Base-by-base conservation (phyloP, 2,113 vertebrate species). In the Stigmatopora argus region DNA sequence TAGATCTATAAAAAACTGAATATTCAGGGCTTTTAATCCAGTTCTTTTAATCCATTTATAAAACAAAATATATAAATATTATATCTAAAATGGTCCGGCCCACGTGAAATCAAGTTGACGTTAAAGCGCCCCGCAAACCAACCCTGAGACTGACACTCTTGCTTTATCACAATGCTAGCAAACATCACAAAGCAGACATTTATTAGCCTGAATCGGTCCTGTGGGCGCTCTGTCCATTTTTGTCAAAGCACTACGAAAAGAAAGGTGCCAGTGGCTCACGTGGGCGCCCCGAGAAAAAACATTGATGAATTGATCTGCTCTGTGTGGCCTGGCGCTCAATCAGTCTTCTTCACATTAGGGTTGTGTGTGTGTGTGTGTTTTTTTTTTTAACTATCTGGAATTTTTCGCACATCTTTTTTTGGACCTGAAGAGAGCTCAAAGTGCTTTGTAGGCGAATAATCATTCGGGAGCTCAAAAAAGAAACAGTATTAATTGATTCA, bases 231-330 rank as follows among this genome's bases (percentile, higher is more conserved):
- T 74, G 23, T 78, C 49, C 63, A 64, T 78, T 72, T 70, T 61
- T 34, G 21, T 69, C 71, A 72, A 35, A 41, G 58, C 41, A 55
- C 67, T 51, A 11, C 53, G 74, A 52, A 76, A 87, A 86, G 83
- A 78, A 89, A 26, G 7, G 12, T 9, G 70, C 75, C 73, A 65
- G 64, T 64, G 64, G 79, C 65, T 14, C 12, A 26, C 73, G 62
- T 66, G 78, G 70, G 78, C 65, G 71, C 59, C 57, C 48, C 71
- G 76, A 74, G 64, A 77, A 75, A 58, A 66, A 61, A 60, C 70
- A 31, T 67, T 89, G 87, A 90, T 89, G 75, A 82, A 91, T 90
- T 82, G 88, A 86, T 87, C 84, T 84, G 80, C 79, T 87, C 64
- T 23, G 10, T 83, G 72, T 64, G 38, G 81, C 83, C 74, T 85